Evolutionary conservation across 2,888 invertebrate genomes (phyloP), one percentile per base, ranked within the genome.

Genomic region (Catotricha subobsoleta): DNA sequence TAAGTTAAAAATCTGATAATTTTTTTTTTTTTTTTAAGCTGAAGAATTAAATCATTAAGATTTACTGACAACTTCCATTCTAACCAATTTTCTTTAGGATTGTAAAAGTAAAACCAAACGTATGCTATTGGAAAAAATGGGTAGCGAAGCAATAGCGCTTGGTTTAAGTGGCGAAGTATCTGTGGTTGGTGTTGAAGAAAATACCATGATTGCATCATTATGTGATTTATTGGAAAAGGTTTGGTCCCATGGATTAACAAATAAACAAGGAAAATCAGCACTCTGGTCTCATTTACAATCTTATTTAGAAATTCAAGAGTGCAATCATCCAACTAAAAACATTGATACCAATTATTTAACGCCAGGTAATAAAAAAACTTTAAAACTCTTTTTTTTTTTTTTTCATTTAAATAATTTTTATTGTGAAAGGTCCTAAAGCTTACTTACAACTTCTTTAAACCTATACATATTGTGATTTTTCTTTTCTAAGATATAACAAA

Each of bases 81-180:
- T 31, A 1, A 38, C 10, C 19, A 40, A 3, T 36, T 35, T 21
- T 38, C 16, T 46, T 45, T 50, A 87, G 84, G 88, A 88, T 60
- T 86, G 86, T 51, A 88, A 88, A 66, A 77, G 79, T 40, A 84
- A 94, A 72, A 98, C 97, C 1, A 98, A 98, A 66, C 71, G 95
- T 49, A 95, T 98, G 92, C 67, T 98, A 27, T 76, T 98, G n/a
- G 94, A 95, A 55, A 98, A 98, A 67, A 84, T 98, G 82, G 97
- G 97, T 1, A 82, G 80, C 4, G 98, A 98, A 67, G 97, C 95
- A 9, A 82, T 88, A 2, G 92, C 91, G 38, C 64, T 97, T 46
- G 94, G 94, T 12, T 82, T 94, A 47, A 80, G 80, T 30, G 80
- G 80, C 33, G 87, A 90, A 54, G 69, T 73, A 2, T 69, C 71